These are phyloP conservation scores for Bathynomus jamesi DNA, from an alignment of 1,140 invertebrate genomes.

Conservation along the genomic window DNA sequence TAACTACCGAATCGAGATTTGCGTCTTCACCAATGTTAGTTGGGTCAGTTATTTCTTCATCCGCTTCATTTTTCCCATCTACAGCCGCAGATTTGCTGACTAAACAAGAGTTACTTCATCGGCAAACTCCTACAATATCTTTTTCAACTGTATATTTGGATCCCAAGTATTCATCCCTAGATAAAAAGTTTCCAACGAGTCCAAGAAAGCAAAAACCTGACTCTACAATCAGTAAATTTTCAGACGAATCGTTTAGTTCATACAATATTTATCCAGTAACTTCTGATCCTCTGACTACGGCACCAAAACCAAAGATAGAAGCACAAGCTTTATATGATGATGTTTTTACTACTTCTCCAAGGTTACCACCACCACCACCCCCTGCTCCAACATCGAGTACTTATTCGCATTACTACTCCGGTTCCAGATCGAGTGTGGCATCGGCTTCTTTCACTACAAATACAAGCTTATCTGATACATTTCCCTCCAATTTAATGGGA, in stretches of 20 bases:
- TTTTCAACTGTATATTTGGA: neutral
- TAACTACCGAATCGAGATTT: neutral
- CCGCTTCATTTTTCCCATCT: no score
- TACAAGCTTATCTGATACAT: slow-evolving; percentile 20
- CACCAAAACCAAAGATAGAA: slow-evolving; percentile 11
- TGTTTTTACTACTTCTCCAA: slow-evolving; percentile 21
- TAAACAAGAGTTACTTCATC: neutral
- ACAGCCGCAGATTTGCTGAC: no score
- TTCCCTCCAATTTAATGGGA: slow-evolving; percentile 14
- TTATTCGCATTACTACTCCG: slow-evolving; percentile 31
- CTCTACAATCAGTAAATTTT: slow-evolving; percentile 11
- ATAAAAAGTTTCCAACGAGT: neutral
- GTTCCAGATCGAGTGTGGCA: slow-evolving; percentile 19
- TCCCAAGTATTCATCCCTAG: neutral
- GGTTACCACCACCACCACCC: slow-evolving; percentile 25
- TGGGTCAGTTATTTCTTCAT: no score
- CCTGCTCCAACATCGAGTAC: slow-evolving; percentile 31
- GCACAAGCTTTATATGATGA: slow-evolving; percentile 24
- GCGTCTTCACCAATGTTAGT: neutral
- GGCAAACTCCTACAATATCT: neutral
- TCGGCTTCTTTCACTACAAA: slow-evolving; percentile 24
- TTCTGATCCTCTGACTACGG: slow-evolving; percentile 16
- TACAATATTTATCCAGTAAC: slow-evolving; percentile 29
- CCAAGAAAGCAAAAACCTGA: slow-evolving; percentile 9
- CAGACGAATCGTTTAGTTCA: slow-evolving; percentile 20